Base-by-base conservation (phyloP, 92 coral and sea anemone species). In the Siderastrea radians region DNA sequence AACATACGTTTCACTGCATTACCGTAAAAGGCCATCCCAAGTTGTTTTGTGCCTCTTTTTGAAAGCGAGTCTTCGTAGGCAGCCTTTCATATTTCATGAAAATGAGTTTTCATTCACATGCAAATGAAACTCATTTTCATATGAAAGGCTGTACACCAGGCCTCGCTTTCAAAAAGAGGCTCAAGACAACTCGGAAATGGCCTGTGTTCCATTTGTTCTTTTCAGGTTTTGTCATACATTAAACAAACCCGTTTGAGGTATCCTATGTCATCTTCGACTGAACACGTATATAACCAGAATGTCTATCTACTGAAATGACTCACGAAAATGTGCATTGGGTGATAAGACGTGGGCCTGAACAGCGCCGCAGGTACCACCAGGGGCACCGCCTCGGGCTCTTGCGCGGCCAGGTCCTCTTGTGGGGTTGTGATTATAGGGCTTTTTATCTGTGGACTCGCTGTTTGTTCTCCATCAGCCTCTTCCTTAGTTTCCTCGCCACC, bases 251-350 rank as follows among this genome's bases (percentile, higher is more conserved):
- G 38, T 26, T 26, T 26, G 38, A 26, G 38, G 38, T 26, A 26
- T 26, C 38, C 38, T 26, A 26, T 26, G 38, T 26, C 38, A 26
- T 26, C 38, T 26, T 26, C 38, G 38, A 26, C 38, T 26, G 38
- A 26, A 26, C 38, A 26, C 0, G 38, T 26, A 26, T 7, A 7
- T 7, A 49, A 72, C 0, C 4, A 13, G 49, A 14, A 49, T 49
- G 49, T 19, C 45, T 53, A 53, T 19, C 2, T 12, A 38, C 44
- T 44, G 48, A 46, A 49, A 68, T 0, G 12, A 68, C 98, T 95
- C 87, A 95, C 98, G 80, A 97, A 97, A 58, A 97, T 97, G 59
- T 97, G 98, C 93, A 97, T 84, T 5, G 99, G 98, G 66, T 97
- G 99, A 60, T 94, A 96, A 52, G 92, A 85, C 1, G 91, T 76